Base-by-base conservation (phyloP, 2,113 vertebrate species). In the Rutilus rutilus region DNA sequence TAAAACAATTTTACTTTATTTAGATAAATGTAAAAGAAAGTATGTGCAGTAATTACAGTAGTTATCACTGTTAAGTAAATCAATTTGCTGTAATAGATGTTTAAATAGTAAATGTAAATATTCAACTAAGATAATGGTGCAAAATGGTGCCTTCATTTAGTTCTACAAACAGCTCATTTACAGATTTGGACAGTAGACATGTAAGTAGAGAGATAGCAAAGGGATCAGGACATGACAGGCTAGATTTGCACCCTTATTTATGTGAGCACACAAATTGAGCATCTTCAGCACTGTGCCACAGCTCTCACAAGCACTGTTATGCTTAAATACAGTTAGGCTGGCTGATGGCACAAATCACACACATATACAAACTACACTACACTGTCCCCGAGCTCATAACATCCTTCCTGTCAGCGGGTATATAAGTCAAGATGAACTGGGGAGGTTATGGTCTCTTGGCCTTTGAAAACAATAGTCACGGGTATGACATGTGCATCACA, bases 371-470 rank as follows among this genome's bases (percentile, higher is more conserved):
- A 82, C 57, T 50, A 83, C 23, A 36, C 25, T 36, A 69, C 15
- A 52, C 60, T 77, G 74, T 85, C 59, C 74, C 27, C 19, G n/a
- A 78, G 74, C 83, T 84, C 62, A 30, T 84, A 84, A 84, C 47
- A 80, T 39, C 82, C 86, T 62, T 75, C 78, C 77, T 82, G 77
- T 67, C 83, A 77, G 60, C 17, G 64, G 71, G 25, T 30, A 69
- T 82, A 12, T 82, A 50, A 65, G 60, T 78, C 84, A 85, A 85
- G 50, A 59, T 57, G 23, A 82, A 45, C 36, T 77, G 39, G 33
- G 79, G 5, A n/a, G 39, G 60, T 23, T 17, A 60, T 50, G 75
- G 67, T 77, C 60, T 45, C 45, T 67, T 39, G 42, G 39, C 83
- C 71, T 77, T 80, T 33, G 25, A 78, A 87, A 50, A 82, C 84